A percentile compares a stretch with the other conserved stretches of the same genome.
Conservation (phyloP, 2,113 vertebrate genomes). For the Pipra filicauda region DNA sequence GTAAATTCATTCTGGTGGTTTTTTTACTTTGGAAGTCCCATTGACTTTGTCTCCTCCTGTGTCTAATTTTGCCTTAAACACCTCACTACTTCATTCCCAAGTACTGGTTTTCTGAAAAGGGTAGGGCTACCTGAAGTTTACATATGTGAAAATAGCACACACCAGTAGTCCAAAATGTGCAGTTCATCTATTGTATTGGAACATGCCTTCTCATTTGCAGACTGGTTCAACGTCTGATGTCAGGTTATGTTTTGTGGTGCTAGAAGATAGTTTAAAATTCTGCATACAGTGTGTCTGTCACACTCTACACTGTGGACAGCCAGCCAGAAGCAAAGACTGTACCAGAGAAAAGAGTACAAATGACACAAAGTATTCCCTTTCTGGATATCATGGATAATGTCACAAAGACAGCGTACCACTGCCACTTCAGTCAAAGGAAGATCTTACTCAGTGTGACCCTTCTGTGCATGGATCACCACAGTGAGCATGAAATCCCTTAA, state of each 20-base stretch:
- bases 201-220: not conserved
- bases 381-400: not conserved
- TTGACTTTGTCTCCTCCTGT: not conserved
- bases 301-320: not conserved
- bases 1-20: not conserved
- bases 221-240: not conserved
- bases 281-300: too few species aligned
- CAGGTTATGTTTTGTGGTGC: not conserved
- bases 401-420: not conserved
- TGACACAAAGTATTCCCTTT: not conserved
- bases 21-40: not conserved
- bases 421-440: not conserved
- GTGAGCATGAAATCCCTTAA: not conserved
- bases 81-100: not conserved
- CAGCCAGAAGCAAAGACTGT: not conserved
- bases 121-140: not conserved
- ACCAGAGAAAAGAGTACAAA: not conserved
- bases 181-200: not conserved
- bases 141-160: fast-evolving
- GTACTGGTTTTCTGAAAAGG: not conserved
- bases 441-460: not conserved
- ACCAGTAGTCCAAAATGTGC: not conserved
- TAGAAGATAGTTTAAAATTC: not conserved
- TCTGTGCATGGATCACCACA: not conserved
- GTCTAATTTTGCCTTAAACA: not conserved